These are phyloP conservation scores for Mastomys coucha DNA, from an alignment of 2,113 vertebrate genomes.

Conservation along the genomic window DNA sequence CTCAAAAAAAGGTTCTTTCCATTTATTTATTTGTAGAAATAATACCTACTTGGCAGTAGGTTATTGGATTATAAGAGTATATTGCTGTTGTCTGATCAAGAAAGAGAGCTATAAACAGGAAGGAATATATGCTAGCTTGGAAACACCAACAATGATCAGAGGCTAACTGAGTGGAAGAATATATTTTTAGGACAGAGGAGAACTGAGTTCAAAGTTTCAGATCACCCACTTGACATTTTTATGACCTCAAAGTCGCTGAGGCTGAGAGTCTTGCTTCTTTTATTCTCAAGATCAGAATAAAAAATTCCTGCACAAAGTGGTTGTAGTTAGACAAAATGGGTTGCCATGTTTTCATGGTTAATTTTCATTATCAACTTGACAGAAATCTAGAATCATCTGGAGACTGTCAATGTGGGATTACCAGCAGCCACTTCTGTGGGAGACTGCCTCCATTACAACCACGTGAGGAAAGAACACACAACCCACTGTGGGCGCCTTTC, in stretches of 20 bases:
- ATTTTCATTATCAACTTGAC: background rate
- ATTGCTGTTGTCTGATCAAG: background rate
- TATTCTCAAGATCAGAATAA: background rate
- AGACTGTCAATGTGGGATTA: no score
- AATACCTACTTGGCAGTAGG: background rate
- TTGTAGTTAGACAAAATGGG: conserved; percentile 1
- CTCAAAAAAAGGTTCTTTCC: background rate
- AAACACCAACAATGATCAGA: background rate
- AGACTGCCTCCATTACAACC: background rate
- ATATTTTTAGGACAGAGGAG: background rate
- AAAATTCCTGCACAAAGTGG: background rate
- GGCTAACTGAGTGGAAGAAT: background rate
- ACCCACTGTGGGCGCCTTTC: no score
- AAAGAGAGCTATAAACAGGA: background rate
- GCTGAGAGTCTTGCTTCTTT: background rate
- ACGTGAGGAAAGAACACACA: no score
- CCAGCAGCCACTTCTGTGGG: no score
- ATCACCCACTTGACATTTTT: background rate
- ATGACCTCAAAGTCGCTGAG: background rate
- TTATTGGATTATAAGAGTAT: background rate
- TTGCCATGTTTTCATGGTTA: background rate
- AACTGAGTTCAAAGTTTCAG: background rate
- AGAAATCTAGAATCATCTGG: background rate
- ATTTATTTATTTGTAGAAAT: conserved; percentile 53
- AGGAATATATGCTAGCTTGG: background rate